Conservation (phyloP, 2,113 vertebrate genomes). For the Riparia riparia region DNA sequence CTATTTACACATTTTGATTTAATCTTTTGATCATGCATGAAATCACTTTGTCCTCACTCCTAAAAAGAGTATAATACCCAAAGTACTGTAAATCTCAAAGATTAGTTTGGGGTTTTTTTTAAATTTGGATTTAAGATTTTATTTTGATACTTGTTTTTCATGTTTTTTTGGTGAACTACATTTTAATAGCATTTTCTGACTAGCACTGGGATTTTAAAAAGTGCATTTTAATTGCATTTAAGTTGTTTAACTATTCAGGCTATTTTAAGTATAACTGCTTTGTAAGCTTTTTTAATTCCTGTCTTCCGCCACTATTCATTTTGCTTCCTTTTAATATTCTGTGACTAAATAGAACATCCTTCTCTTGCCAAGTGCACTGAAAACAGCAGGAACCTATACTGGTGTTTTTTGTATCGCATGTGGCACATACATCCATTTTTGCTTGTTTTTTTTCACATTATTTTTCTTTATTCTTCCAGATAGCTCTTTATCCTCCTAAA, state of each 20-base stretch:
- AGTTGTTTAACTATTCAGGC: neutral
- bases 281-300: neutral
- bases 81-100: neutral
- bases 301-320: neutral
- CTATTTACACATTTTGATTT: neutral
- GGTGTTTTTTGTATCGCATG: neutral
- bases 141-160: neutral
- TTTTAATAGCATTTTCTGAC: neutral
- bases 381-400: neutral
- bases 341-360: neutral
- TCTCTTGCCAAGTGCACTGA: neutral
- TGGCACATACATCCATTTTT: conserved; percentile 14
- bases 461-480: conserved; percentile 65
- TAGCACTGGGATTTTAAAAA: neutral
- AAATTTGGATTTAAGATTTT: neutral
- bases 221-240: neutral
- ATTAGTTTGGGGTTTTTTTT: too few relatives aligned
- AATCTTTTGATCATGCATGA: neutral
- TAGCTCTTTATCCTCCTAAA: conserved; percentile 19
- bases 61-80: neutral
- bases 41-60: neutral
- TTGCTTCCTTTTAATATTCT: conserved; percentile 4
- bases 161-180: neutral
- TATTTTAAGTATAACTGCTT: neutral
- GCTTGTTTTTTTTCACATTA: neutral